A percentile compares a stretch with the other conserved stretches of the same genome.
Conservation (phyloP, 2,888 invertebrate species). For the Drosophila kanekoi region DNA sequence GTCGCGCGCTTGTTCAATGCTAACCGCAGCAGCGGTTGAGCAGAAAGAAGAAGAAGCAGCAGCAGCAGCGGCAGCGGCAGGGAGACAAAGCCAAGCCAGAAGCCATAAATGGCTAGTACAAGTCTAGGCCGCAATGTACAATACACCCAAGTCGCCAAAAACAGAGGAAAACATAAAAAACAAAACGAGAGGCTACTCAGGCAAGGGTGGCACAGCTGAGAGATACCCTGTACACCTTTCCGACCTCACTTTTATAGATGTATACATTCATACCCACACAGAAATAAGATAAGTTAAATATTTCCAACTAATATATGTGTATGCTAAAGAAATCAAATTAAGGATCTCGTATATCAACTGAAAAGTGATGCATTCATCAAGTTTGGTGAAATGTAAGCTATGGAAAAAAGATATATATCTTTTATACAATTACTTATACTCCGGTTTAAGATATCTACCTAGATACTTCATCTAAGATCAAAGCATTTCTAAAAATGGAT, state of each 20-base stretch:
- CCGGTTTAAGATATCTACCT: no score
- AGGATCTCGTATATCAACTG: no score
- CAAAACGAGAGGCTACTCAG: conserved; percentile 2
- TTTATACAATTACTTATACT: no score
- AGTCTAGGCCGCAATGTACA: conserved; percentile 65
- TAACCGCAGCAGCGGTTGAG: conserved; percentile 57
- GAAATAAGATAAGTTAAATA: not conserved
- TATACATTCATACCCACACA: no score
- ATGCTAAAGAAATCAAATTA: no score
- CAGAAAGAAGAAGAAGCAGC: conserved; percentile 1
- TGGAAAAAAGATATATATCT: no score
- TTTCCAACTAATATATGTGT: no score
- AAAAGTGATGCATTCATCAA: no score
- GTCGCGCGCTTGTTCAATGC: conserved; percentile 60
- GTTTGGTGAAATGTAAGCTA: no score
- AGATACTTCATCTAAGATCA: no score
- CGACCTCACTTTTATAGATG: not conserved
- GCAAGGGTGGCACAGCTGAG: not conserved
- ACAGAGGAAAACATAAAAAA: conserved; percentile 41
- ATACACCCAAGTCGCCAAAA: conserved; percentile 54
- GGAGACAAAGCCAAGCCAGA: conserved; percentile 47
- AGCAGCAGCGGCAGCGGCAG: conserved; percentile 1
- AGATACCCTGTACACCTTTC: not conserved
- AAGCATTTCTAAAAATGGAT: no score
- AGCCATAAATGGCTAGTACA: conserved; percentile 79